These are phyloP conservation scores for Chionis minor DNA, from an alignment of 2,113 vertebrate species.

Conservation along the genomic window DNA sequence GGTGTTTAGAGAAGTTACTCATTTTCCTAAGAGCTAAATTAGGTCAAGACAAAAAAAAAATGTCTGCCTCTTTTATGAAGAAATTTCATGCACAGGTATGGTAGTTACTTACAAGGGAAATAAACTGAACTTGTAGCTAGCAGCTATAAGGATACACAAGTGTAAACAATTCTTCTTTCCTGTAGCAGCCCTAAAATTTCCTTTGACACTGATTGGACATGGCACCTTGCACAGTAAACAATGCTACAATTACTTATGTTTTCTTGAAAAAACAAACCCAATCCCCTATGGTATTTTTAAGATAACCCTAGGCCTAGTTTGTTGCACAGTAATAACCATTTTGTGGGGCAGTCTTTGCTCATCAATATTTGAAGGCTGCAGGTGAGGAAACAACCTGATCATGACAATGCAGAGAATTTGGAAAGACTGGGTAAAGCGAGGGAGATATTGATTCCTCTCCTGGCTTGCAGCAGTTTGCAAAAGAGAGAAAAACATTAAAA, in stretches of 20 bases:
- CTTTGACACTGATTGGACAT: slow-evolving; percentile 49
- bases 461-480: neutral
- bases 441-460: neutral
- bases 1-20: neutral
- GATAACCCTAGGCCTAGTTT: neutral
- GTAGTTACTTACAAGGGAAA: neutral
- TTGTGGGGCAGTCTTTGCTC: neutral
- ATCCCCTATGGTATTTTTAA: neutral
- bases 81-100: neutral
- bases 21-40: slow-evolving; percentile 32
- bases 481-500: neutral
- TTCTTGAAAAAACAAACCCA: slow-evolving; percentile 32
- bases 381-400: neutral
- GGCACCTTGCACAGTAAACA: slow-evolving; percentile 27
- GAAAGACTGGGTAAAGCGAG: neutral
- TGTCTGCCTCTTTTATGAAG: neutral
- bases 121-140: slow-evolving; percentile 11
- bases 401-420: neutral
- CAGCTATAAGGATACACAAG: neutral
- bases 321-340: slow-evolving; percentile 11
- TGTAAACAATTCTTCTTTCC: slow-evolving; percentile 13
- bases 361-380: slow-evolving; percentile 28
- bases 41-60: neutral
- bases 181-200: neutral
- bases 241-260: slow-evolving; percentile 29